Conservation (phyloP, 2,113 vertebrate genomes). For the Sylvia atricapilla region DNA sequence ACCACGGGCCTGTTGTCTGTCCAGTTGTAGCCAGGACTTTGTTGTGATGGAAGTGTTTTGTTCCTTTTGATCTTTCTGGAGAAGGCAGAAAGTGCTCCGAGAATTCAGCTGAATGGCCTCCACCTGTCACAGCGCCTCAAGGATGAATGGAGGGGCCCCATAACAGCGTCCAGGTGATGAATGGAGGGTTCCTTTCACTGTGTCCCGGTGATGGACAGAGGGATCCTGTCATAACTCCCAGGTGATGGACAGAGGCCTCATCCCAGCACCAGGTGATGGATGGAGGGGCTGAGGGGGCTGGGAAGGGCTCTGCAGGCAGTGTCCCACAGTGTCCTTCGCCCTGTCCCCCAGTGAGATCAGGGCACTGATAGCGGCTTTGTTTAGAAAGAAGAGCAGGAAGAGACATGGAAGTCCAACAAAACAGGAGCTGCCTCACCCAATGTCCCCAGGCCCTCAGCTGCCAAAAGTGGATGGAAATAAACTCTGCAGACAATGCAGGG, state of each 20-base stretch:
- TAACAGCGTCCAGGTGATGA: not conserved
- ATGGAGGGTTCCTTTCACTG: accelerated
- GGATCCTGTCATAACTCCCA: not conserved
- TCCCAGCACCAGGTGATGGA: not conserved
- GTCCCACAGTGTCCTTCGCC: accelerated
- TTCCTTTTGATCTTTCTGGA: not conserved
- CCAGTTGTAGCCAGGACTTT: not conserved
- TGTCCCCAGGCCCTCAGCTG: not conserved
- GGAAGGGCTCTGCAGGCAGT: not conserved
- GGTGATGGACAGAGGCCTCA: not conserved
- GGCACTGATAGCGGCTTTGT: conserved; percentile 52
- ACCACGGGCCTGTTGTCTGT: not conserved
- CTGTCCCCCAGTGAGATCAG: conserved; percentile 7
- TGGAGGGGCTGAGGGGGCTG: accelerated
- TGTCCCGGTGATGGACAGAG: not conserved
- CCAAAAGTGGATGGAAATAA: conserved; percentile 38
- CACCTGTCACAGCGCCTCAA: not conserved
- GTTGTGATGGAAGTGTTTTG: not conserved
- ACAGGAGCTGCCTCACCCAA: conserved; percentile 42
- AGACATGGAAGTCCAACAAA: conserved; percentile 40
- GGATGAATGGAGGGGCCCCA: not conserved
- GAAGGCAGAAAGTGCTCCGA: not conserved
- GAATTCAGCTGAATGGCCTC: conserved; percentile 7
- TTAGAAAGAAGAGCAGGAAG: conserved; percentile 57
- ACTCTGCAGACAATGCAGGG: conserved; percentile 45